Conservation (phyloP, 2,113 vertebrate species). For the Melanostigma gelatinosum region DNA sequence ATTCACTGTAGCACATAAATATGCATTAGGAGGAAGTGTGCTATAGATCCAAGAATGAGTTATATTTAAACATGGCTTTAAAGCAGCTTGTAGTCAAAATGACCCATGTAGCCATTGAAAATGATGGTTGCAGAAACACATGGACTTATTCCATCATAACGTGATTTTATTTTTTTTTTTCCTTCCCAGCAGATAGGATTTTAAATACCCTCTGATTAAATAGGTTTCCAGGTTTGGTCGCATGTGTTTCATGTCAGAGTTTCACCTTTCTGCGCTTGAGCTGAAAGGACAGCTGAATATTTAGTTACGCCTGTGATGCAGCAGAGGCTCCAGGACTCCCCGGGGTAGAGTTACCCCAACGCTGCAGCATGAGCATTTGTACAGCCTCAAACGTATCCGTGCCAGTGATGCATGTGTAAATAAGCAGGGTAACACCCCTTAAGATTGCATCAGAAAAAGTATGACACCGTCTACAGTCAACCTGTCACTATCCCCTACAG, state of each 20-base stretch:
- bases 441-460: constrained; percentile 55
- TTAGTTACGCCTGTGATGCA: constrained; percentile 40
- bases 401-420: constrained; percentile 14
- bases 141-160: background rate
- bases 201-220: constrained; percentile 3
- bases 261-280: constrained; percentile 67
- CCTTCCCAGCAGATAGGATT: background rate
- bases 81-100: background rate
- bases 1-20: background rate
- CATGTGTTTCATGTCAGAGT: constrained; percentile 36
- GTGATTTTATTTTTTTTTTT: background rate
- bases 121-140: background rate
- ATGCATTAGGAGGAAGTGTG: background rate
- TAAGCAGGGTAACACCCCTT: background rate
- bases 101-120: background rate
- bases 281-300: constrained; percentile 69
- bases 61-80: background rate
- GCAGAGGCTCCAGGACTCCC: constrained; percentile 39
- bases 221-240: constrained; percentile 42
- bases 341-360: constrained; percentile 64
- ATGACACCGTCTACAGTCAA: background rate
- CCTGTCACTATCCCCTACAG: constrained; percentile 3
- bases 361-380: constrained; percentile 64
- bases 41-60: background rate
- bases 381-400: constrained; percentile 14